phyloP scores from a whole-genome alignment of 2,888 invertebrate species.

The Archaeoteleia sp. region DNA sequence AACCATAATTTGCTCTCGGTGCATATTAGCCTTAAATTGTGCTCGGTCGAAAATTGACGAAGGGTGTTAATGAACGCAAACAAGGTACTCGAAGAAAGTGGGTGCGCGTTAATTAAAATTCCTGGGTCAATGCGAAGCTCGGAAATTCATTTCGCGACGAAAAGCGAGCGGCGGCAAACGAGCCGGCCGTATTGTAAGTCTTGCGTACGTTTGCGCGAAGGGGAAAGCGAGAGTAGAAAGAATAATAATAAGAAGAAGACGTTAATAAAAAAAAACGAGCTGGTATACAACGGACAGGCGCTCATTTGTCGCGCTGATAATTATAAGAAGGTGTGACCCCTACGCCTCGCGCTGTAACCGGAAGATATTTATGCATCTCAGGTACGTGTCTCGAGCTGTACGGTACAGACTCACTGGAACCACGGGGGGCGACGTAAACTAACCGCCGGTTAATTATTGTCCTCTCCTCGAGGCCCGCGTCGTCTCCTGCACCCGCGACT shows the following conservation, averaged over 20 bases:
- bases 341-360: constrained; percentile 41
- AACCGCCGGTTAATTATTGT: constrained; percentile 74
- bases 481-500: constrained; percentile 49
- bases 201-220: not conserved
- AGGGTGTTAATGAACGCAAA: too few relatives aligned
- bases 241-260: not conserved
- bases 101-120: constrained; percentile 34
- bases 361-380: constrained; percentile 66
- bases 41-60: too few relatives aligned
- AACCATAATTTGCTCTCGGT: too few relatives aligned
- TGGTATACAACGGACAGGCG: constrained; percentile 47
- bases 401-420: constrained; percentile 47
- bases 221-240: not conserved
- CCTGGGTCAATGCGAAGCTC: constrained; percentile 21
- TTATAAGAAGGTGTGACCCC: constrained; percentile 71
- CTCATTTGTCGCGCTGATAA: constrained; percentile 74
- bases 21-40: too few relatives aligned
- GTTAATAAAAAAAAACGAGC: not conserved
- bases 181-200: constrained; percentile 23
- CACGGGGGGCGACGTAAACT: constrained; percentile 71
- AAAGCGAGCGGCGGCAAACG: constrained; percentile 29
- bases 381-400: constrained; percentile 56
- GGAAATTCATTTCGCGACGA: constrained; percentile 31
- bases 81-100: not conserved
- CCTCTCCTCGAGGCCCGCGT: constrained; percentile 59